Evolutionary conservation across 2,113 vertebrate genomes (phyloP).

Genomic region (Orycteropus afer): DNA sequence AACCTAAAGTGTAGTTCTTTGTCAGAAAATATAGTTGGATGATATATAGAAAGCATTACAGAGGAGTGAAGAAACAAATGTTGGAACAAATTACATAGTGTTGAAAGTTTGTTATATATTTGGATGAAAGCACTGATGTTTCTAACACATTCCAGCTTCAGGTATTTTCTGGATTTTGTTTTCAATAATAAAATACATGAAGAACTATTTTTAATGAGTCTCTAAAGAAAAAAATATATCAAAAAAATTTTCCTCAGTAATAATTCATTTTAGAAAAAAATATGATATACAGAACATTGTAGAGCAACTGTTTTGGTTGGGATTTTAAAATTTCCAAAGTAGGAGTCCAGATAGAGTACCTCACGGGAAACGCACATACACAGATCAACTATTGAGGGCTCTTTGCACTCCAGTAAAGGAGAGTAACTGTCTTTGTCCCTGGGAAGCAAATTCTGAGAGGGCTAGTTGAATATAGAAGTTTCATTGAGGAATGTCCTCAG

Average conservation of each 20-base stretch:
- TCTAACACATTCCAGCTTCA: slow-evolving; percentile 36
- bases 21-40: slow-evolving; percentile 28
- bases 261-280: slow-evolving; percentile 36
- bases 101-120: neutral
- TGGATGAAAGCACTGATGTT: neutral
- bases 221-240: neutral
- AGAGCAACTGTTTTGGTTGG: neutral
- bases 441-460: neutral
- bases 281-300: neutral
- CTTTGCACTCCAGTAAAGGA: neutral
- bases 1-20: slow-evolving; percentile 38
- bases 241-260: neutral
- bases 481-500: neutral
- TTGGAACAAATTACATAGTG: neutral
- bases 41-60: slow-evolving; percentile 23
- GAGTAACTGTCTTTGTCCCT: neutral
- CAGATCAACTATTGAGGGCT: too few species aligned
- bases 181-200: slow-evolving; percentile 40
- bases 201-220: neutral
- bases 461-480: neutral
- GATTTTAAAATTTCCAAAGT: neutral
- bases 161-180: slow-evolving; percentile 48
- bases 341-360: neutral
- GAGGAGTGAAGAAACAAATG: slow-evolving; percentile 47
- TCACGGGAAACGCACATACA: neutral